phyloP scores from a whole-genome alignment of 2,797 vertebrate species.

The Crenichthys baileyi region DNA sequence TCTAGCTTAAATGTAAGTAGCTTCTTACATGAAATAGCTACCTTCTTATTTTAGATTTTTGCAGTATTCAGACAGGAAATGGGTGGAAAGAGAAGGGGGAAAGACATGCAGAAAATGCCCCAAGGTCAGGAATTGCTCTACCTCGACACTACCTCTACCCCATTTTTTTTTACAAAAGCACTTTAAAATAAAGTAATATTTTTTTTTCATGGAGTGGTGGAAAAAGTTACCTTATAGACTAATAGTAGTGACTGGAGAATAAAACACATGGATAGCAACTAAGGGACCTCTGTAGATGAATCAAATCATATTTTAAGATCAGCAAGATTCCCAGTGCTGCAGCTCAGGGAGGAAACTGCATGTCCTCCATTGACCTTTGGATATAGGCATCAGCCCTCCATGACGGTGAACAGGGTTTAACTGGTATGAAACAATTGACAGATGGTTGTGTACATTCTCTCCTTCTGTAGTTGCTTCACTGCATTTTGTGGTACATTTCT shows the following conservation, averaged over 20 bases:
- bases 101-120: no score
- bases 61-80: no score
- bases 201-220: no score
- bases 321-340: not conserved
- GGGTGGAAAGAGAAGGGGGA: no score
- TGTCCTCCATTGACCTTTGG: not conserved
- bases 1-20: not conserved
- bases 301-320: not conserved
- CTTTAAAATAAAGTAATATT: no score
- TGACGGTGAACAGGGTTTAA: not conserved
- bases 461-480: slow-evolving; percentile 7
- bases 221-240: not conserved
- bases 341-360: not conserved
- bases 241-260: not conserved
- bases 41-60: not conserved
- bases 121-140: no score
- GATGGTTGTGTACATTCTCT: not conserved
- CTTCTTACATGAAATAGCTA: not conserved
- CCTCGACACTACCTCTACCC: no score
- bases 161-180: no score
- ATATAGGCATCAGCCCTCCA: no score
- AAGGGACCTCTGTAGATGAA: not conserved
- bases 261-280: not conserved
- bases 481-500: slow-evolving; percentile 22
- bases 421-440: not conserved